Conservation (phyloP, 2,888 invertebrate species). For the Eugnorisma glareosa region DNA sequence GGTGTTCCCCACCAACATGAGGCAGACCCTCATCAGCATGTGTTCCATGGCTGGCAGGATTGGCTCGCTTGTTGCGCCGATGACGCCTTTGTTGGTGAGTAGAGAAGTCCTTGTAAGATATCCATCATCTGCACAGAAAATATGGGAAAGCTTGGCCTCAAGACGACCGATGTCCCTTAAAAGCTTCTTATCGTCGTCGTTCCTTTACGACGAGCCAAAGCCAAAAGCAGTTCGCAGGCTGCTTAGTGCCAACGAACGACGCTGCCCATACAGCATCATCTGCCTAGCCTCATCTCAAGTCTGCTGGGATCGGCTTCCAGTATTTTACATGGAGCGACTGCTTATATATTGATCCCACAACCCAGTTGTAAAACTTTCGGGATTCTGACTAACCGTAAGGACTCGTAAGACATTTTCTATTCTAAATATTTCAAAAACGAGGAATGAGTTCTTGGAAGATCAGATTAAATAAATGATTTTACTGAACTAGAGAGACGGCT, state of each 20-base stretch:
- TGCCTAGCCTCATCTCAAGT: not conserved
- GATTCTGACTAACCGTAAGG: not conserved
- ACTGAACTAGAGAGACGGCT: not conserved
- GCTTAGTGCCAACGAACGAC: not conserved
- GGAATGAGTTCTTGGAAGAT: not conserved
- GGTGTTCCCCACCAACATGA: conserved; percentile 92
- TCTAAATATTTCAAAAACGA: not conserved
- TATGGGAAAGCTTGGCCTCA: not conserved
- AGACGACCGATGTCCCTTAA: not conserved
- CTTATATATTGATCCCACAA: not conserved
- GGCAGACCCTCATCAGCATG: conserved; percentile 92
- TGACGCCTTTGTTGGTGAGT: conserved; percentile 92
- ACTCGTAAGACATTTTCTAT: not conserved
- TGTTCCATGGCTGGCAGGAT: conserved; percentile 93
- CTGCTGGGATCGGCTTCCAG: not conserved
- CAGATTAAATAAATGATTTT: not conserved
- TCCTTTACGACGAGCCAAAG: not conserved
- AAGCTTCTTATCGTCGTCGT: not conserved
- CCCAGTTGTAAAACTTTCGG: not conserved
- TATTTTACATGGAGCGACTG: not conserved
- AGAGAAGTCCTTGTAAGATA: not conserved
- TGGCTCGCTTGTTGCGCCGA: conserved; percentile 92
- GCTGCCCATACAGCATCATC: not conserved
- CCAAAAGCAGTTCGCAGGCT: not conserved
- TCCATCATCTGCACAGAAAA: not conserved